Conservation (phyloP, 2,888 invertebrate genomes). For the Meliscaeva auricollis region DNA sequence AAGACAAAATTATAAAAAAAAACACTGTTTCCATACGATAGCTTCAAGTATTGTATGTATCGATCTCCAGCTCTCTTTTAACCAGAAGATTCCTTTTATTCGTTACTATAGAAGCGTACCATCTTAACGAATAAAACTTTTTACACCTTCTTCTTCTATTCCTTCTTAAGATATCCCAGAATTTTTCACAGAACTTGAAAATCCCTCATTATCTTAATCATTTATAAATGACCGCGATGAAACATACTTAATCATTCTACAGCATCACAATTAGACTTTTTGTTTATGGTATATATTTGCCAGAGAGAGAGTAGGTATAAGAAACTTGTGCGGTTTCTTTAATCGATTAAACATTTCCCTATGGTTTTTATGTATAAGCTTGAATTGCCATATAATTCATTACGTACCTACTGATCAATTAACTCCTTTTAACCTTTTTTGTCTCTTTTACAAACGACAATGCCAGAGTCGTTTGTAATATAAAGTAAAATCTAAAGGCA, state of each 20-base stretch:
- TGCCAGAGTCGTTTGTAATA: slow-evolving; percentile 27
- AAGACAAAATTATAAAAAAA: no score
- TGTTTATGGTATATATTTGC: neutral
- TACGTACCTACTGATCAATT: slow-evolving; percentile 54
- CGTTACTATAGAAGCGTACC: no score
- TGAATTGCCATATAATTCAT: slow-evolving; percentile 37
- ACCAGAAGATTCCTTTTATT: no score
- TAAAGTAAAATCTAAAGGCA: slow-evolving; percentile 7
- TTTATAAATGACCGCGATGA: neutral
- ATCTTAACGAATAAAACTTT: no score
- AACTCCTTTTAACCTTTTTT: slow-evolving; percentile 64
- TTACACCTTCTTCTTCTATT: no score
- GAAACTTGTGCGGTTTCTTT: neutral
- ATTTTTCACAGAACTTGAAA: no score
- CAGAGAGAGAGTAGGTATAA: neutral
- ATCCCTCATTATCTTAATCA: neutral
- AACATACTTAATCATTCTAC: neutral
- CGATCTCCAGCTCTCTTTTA: no score
- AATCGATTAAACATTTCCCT: neutral
- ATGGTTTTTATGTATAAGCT: neutral
- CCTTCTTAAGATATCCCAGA: no score
- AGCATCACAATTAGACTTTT: slow-evolving; percentile 5
- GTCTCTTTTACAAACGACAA: neutral
- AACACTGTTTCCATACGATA: no score
- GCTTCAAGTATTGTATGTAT: no score